Conservation (phyloP, 92 coral and sea anemone species). For the Palythoa caribaeorum region DNA sequence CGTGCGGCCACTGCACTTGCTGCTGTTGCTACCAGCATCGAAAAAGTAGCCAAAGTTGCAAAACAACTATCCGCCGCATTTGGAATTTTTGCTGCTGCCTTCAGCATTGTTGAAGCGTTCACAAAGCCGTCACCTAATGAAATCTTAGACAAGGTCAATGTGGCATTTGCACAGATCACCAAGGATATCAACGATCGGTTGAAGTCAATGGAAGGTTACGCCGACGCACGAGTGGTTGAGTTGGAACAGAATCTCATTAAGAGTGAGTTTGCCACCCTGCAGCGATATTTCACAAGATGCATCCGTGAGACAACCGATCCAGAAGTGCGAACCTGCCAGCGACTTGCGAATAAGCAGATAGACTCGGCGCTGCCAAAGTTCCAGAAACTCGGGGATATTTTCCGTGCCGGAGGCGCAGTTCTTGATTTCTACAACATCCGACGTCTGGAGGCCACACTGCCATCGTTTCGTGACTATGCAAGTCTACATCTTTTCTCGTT, state of each 20-base stretch:
- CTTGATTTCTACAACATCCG: not conserved
- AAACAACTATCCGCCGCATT: not conserved
- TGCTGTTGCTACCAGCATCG: not conserved
- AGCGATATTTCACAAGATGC: not conserved
- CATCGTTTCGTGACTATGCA: conserved; percentile 21
- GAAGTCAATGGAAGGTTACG: conserved; percentile 33
- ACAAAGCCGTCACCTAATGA: conserved; percentile 32
- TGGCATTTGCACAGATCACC: conserved; percentile 31
- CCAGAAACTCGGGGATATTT: not conserved
- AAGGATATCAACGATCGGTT: conserved; percentile 26
- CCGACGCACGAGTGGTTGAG: conserved; percentile 3
- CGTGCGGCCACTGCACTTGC: conserved; percentile 2
- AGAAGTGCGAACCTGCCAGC: conserved; percentile 22
- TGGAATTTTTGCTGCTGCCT: conserved; percentile 38
- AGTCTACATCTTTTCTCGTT: conserved; percentile 30
- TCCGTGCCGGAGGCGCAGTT: not conserved
- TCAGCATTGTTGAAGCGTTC: not conserved
- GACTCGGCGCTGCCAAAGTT: conserved; percentile 9
- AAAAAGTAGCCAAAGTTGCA: conserved; percentile 16
- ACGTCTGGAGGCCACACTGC: conserved; percentile 1
- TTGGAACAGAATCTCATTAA: conserved; percentile 1
- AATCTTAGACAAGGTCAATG: conserved; percentile 25
- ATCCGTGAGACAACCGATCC: conserved; percentile 17
- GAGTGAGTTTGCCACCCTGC: not conserved
- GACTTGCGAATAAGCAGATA: not conserved